Base-by-base conservation (phyloP, 2,888 invertebrate species). In the Drosophila histrio region DNA sequence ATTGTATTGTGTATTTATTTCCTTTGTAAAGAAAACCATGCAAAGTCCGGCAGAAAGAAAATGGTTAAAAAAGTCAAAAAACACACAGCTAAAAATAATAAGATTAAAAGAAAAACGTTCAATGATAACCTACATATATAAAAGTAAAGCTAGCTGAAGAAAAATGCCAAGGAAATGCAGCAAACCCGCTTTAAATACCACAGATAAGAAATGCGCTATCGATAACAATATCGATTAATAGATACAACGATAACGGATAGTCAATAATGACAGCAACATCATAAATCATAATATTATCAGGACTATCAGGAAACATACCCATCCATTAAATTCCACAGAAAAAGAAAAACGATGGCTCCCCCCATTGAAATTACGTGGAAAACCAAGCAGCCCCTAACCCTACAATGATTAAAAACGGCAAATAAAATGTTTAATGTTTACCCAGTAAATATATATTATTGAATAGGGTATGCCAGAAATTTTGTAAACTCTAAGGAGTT, bases 141-240 rank as follows among this genome's bases (percentile, higher is more conserved):
- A 32, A 34, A 22, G 5, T 13, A n/a, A n/a, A n/a, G n/a, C n/a
- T n/a, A n/a, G 28, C 1, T 17, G 19, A 44, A 2, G 4, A 9
- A 44, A 26, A 26, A 7, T 17, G 2, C 4, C 9, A 44, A 26
- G 7, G 15, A 38, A 38, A 19, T 38, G 8, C 11, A 19, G 8
- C 11, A 19, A 38, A 38, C 17, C 2, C 3, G 15, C 8, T 34
- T 34, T 2, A 15, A n/a, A 15, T 13, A 7, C 15, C 15, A 32
- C 13, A 2, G 32, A 36, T 13, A 4, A 44, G 2, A 17, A 22
- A 9, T 0, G 13, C 6, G 36, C 5, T 17, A 17, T 30, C 47
- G 47, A 47, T 47, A 47, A 22, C 21, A 47, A 32, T 47, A 38
- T 50, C 13, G 28, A 38, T 38, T 24, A 39, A 6, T 39, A 28